phyloP scores from a whole-genome alignment of 1,140 invertebrate genomes.

The Zaprionus nigranus region DNA sequence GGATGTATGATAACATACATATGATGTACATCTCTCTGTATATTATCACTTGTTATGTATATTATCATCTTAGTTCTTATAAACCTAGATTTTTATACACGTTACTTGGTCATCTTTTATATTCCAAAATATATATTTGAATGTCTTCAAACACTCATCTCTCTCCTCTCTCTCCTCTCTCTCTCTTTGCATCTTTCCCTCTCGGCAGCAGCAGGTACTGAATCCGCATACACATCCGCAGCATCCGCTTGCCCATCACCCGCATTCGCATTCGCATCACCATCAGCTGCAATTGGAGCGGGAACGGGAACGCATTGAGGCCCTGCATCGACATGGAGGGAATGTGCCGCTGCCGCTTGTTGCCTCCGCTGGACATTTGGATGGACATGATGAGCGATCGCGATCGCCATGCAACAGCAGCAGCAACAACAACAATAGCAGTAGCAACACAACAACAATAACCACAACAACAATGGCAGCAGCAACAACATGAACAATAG shows the following conservation, averaged over 20 bases:
- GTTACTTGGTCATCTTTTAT: too few relatives aligned
- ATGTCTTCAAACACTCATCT: neutral
- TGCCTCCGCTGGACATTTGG: constrained; percentile 9
- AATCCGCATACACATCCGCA: constrained; percentile 42
- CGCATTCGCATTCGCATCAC: constrained; percentile 46
- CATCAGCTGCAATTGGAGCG: constrained; percentile 46
- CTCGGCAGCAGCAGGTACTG: constrained; percentile 18
- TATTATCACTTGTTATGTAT: too few relatives aligned
- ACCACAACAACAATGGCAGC: constrained; percentile 41
- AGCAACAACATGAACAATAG: constrained; percentile 42
- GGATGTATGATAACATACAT: too few relatives aligned
- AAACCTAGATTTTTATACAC: too few relatives aligned
- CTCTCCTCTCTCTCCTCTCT: neutral
- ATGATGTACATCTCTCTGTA: too few relatives aligned
- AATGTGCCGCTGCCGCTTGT: constrained; percentile 24
- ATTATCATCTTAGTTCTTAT: too few relatives aligned
- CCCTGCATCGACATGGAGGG: constrained; percentile 42
- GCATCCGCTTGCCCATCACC: constrained; percentile 41
- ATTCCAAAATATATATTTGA: too few relatives aligned
- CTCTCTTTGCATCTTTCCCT: neutral
- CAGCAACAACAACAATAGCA: constrained; percentile 19
- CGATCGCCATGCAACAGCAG: constrained; percentile 71
- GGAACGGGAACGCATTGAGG: constrained; percentile 34
- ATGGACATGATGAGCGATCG: constrained; percentile 69
- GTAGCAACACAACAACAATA: constrained; percentile 24